Percentiles rank a stretch among this genome's conserved stretches.
These are phyloP conservation scores for Myzus persicae DNA, from an alignment of 1,140 invertebrate genomes.

Conservation along the genomic window DNA sequence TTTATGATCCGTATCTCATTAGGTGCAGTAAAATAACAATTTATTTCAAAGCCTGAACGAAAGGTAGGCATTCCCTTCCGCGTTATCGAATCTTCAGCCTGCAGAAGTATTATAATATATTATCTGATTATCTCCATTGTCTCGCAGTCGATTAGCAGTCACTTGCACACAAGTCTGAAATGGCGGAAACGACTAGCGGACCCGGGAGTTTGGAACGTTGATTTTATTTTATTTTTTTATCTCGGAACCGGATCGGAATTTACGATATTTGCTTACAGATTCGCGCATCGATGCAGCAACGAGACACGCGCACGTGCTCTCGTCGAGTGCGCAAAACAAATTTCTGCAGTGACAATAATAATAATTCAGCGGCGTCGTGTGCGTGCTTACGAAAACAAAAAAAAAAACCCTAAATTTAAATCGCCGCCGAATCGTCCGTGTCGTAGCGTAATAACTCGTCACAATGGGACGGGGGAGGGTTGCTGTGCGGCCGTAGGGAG, in stretches of 20 bases:
- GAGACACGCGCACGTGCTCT: neutral
- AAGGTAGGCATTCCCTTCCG: neutral
- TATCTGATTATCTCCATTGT: no score
- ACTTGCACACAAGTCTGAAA: neutral
- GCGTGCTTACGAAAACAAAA: neutral
- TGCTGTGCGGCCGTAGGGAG: neutral
- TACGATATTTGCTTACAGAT: neutral
- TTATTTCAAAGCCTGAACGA: neutral
- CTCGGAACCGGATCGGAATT: neutral
- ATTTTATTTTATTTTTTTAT: neutral
- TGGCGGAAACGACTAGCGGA: neutral
- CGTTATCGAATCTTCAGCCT: no score
- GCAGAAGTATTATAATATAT: no score
- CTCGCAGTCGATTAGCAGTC: no score
- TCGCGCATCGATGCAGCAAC: neutral
- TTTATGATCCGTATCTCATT: neutral
- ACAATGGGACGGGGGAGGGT: neutral
- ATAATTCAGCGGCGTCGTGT: neutral
- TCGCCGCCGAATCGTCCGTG: neutral
- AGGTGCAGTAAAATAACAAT: neutral
- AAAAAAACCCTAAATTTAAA: constrained; percentile 12
- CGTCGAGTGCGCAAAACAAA: neutral
- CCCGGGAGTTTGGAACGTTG: neutral
- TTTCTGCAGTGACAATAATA: constrained; percentile 9
- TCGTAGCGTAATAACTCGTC: neutral